Percentiles rank a stretch among this genome's conserved stretches.
phyloP scores from a whole-genome alignment of 2,888 invertebrate genomes.

The Folsomia manolachei region DNA sequence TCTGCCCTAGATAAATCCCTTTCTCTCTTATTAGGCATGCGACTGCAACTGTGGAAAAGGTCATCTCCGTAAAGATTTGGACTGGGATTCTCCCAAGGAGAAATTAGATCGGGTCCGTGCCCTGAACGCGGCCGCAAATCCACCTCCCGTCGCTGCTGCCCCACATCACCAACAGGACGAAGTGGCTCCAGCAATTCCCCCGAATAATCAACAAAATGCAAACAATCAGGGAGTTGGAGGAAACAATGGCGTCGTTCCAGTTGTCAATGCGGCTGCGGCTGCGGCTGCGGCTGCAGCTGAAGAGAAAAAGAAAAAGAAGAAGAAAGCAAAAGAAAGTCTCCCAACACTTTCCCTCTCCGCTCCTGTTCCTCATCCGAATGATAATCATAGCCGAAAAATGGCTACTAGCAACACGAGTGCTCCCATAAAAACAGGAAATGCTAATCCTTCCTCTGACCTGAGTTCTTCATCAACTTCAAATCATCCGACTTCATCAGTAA shows the following conservation, averaged over 20 bases:
- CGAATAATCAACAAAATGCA: background rate
- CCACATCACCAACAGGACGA: conserved; percentile 13
- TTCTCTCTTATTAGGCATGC: conserved; percentile 64
- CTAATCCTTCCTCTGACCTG: conserved; percentile 20
- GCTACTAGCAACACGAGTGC: background rate
- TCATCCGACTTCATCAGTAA: background rate
- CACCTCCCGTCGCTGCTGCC: conserved; percentile 19
- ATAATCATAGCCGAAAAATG: conserved; percentile 40
- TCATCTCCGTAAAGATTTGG: conserved; percentile 88
- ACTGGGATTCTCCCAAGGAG: conserved; percentile 73
- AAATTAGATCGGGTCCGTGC: background rate
- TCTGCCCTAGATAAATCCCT: too few relatives aligned
- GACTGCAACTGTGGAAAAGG: conserved; percentile 90
- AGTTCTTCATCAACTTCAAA: background rate
- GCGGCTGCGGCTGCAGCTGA: conserved; percentile 20
- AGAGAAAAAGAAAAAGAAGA: conserved; percentile 59
- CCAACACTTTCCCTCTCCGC: conserved; percentile 63
- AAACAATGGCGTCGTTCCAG: conserved; percentile 24
- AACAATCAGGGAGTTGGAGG: conserved; percentile 24
- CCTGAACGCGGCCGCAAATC: conserved; percentile 4
- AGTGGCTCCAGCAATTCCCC: background rate
- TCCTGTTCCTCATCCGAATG: conserved; percentile 55
- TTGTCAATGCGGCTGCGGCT: conserved; percentile 12
- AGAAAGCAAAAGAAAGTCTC: conserved; percentile 65
- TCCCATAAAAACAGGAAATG: background rate